phyloP scores from a whole-genome alignment of 2,888 invertebrate genomes.

The Isoperla grammatica region DNA sequence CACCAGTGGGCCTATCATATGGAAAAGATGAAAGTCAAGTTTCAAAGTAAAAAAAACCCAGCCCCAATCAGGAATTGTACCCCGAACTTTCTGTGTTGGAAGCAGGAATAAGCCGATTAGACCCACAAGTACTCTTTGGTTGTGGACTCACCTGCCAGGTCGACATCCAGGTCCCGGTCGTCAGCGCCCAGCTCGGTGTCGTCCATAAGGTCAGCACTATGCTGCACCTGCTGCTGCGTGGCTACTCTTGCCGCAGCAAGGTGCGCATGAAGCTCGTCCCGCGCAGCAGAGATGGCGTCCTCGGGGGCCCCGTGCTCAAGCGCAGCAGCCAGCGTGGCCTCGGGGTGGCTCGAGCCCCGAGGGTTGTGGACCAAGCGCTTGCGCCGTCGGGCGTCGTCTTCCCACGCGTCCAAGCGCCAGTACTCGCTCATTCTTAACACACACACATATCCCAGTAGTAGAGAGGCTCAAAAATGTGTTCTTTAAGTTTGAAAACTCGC shows the following conservation, averaged over 20 bases:
- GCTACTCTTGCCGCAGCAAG: conserved; percentile 72
- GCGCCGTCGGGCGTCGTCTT: conserved; percentile 94
- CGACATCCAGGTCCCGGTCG: conserved; percentile 82
- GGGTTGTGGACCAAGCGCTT: conserved; percentile 95
- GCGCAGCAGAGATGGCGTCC: conserved; percentile 90
- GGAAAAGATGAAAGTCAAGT: no score
- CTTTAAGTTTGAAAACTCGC: no score
- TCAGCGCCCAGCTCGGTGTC: conserved; percentile 90
- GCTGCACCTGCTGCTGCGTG: conserved; percentile 64
- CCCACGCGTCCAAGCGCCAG: conserved; percentile 99
- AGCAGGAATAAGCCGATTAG: no score
- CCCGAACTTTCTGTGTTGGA: no score
- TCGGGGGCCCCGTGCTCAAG: conserved; percentile 79
- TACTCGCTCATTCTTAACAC: conserved; percentile 54
- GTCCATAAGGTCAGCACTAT: conserved; percentile 76
- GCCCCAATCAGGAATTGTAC: no score
- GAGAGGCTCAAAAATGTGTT: conserved; percentile 11
- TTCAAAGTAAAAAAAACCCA: no score
- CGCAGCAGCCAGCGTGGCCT: conserved; percentile 79
- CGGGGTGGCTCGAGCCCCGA: conserved; percentile 85
- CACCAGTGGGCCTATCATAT: no score
- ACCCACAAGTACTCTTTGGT: no score
- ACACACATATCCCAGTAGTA: conserved; percentile 14
- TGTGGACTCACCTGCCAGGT: conserved; percentile 70
- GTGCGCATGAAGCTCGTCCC: conserved; percentile 91